phyloP scores from a whole-genome alignment of 2,888 invertebrate genomes.

The Alcis repandata region DNA sequence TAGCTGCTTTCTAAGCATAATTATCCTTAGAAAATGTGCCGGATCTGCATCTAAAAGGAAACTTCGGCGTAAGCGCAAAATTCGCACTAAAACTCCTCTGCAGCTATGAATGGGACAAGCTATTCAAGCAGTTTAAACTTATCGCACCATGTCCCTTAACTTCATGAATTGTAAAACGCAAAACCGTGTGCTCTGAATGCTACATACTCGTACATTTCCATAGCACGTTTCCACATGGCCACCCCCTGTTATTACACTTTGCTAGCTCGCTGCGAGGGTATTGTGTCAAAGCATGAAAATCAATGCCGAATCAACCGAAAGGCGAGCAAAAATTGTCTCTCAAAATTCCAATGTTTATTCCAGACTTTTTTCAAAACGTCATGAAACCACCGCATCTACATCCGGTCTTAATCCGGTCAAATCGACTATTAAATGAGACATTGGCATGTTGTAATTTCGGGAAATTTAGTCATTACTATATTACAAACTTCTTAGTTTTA shows the following conservation, averaged over 20 bases:
- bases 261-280: constrained; percentile 49
- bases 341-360: neutral
- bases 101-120: constrained; percentile 7
- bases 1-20: neutral
- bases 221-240: constrained; percentile 54
- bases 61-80: neutral
- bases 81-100: neutral
- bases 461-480: too few species aligned
- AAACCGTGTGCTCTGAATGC: constrained; percentile 21
- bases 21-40: neutral
- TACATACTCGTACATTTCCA: constrained; percentile 37
- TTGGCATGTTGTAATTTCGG: too few species aligned
- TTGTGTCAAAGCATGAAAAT: constrained; percentile 58
- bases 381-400: too few species aligned
- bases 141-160: constrained; percentile 11
- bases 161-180: constrained; percentile 24
- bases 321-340: constrained; percentile 11
- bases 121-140: constrained; percentile 18
- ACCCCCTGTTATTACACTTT: constrained; percentile 60
- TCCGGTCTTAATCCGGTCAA: too few species aligned
- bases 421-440: too few species aligned
- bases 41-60: constrained; percentile 1
- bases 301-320: constrained; percentile 51
- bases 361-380: neutral
- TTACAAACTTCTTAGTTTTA: too few species aligned